Percentiles rank a stretch among this genome's conserved stretches.
Evolutionary conservation across 2,888 invertebrate species (phyloP).

Genomic region (Dryobota labecula): DNA sequence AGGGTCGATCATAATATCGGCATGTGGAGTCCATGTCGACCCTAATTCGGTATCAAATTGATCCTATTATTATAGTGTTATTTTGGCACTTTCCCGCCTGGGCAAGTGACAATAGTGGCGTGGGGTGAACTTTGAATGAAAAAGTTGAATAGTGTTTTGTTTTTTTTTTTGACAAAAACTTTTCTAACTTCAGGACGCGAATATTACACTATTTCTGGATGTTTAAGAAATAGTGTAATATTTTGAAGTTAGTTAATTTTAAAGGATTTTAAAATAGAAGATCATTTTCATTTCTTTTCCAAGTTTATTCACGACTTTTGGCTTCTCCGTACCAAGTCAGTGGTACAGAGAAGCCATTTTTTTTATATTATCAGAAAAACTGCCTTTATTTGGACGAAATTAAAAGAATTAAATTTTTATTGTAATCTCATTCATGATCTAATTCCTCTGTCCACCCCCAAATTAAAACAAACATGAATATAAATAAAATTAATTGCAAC

Average conservation of each 20-base stretch:
- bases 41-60: constrained; percentile 58
- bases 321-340: not conserved
- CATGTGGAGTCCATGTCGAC: constrained; percentile 53
- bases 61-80: constrained; percentile 62
- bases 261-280: not conserved
- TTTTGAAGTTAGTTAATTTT: not conserved
- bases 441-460: constrained; percentile 29
- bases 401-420: not conserved
- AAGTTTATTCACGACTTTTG: not conserved
- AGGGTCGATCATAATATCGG: constrained; percentile 11
- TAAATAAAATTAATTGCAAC: constrained; percentile 50
- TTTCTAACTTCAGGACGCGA: too few species aligned
- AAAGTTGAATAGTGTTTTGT: not conserved
- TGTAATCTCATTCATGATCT: constrained; percentile 15
- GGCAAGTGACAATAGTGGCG: not conserved
- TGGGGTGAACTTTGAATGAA: not conserved
- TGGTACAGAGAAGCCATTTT: too few species aligned
- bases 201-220: too few species aligned
- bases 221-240: not conserved
- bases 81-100: constrained; percentile 46
- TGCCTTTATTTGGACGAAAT: not conserved
- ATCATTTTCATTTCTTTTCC: not conserved
- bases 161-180: not conserved
- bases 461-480: constrained; percentile 44
- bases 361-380: not conserved